Percentiles rank a stretch among this genome's conserved stretches.
Conservation (phyloP, 1,140 invertebrate species). For the Hyphantria cunea region DNA sequence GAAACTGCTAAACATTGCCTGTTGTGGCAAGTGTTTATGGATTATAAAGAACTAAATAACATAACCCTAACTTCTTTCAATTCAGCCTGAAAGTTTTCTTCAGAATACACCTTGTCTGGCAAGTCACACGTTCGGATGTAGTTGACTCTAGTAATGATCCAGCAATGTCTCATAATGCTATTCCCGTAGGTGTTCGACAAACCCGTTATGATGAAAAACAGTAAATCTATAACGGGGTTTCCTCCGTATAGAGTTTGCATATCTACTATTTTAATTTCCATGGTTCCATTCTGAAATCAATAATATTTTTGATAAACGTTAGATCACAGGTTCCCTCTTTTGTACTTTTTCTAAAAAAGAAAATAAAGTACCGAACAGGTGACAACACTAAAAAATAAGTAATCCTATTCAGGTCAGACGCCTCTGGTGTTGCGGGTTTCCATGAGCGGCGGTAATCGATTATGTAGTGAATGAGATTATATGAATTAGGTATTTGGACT, state of each 20-base stretch:
- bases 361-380: too few species aligned
- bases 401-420: too few species aligned
- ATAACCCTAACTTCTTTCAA: constrained; percentile 43
- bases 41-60: background rate
- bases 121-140: constrained; percentile 47
- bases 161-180: constrained; percentile 71
- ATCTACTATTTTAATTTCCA: constrained; percentile 74
- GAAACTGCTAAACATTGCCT: too few species aligned
- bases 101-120: constrained; percentile 44
- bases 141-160: constrained; percentile 73
- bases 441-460: too few species aligned
- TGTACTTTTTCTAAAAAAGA: too few species aligned
- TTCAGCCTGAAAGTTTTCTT: constrained; percentile 48
- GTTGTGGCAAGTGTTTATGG: too few species aligned
- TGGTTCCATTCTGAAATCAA: constrained; percentile 49
- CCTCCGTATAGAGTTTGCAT: constrained; percentile 80
- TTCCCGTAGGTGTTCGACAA: constrained; percentile 67
- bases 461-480: too few species aligned
- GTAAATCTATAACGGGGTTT: constrained; percentile 79
- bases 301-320: too few species aligned
- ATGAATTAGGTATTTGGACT: too few species aligned
- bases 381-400: too few species aligned
- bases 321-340: too few species aligned
- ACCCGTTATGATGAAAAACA: constrained; percentile 82
- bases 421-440: too few species aligned